phyloP scores from a whole-genome alignment of 2,113 vertebrate genomes.

The Trachemys scripta region DNA sequence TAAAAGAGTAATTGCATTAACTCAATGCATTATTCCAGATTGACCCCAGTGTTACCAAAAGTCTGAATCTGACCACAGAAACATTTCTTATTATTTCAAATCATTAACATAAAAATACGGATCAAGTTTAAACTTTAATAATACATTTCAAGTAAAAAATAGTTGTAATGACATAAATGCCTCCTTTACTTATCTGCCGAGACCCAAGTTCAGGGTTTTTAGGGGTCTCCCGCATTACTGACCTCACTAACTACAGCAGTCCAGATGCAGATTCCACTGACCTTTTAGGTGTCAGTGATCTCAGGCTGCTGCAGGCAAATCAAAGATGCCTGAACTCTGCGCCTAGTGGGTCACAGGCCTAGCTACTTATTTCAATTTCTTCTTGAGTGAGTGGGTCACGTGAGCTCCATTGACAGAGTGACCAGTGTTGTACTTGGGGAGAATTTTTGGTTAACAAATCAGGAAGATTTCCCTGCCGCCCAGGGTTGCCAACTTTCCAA shows the following conservation, averaged over 20 bases:
- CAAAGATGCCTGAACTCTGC: not conserved
- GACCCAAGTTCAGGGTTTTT: not conserved
- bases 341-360: not conserved
- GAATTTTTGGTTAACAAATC: not conserved
- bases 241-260: not conserved
- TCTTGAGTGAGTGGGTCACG: not conserved
- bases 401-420: not conserved
- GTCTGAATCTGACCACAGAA: not conserved
- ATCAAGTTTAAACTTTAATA: not conserved
- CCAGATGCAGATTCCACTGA: not conserved
- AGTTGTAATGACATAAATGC: not conserved
- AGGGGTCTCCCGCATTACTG: not conserved
- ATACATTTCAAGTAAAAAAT: not conserved
- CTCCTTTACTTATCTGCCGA: not conserved
- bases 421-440: not conserved
- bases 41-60: not conserved
- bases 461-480: not conserved
- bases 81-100: not conserved
- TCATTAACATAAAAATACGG: fast-evolving
- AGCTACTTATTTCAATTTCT: not conserved
- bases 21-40: not conserved
- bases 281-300: not conserved
- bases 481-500: too few species aligned
- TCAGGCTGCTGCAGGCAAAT: not conserved
- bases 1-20: not conserved